Conservation (phyloP, 2,113 vertebrate species). For the Seriola dumerili region DNA sequence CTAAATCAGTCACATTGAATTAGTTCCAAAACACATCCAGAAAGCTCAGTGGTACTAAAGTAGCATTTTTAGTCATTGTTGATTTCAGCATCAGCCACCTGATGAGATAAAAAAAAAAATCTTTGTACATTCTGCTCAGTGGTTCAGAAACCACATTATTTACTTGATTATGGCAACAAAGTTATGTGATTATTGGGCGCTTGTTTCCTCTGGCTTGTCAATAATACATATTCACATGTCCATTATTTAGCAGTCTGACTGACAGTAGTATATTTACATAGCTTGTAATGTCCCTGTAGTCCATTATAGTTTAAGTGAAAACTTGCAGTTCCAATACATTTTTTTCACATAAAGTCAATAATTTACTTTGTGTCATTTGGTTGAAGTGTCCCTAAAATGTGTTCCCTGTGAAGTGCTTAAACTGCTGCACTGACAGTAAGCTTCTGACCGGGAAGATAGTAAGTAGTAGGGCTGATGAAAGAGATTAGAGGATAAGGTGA, state of each 20-base stretch:
- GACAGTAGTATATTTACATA: too few relatives aligned
- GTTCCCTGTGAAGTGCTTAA: conserved; percentile 9
- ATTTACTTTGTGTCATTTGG: neutral
- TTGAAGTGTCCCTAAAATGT: neutral
- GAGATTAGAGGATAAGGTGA: conserved; percentile 26
- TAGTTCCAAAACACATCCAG: neutral
- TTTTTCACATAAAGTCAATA: neutral
- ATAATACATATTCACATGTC: neutral
- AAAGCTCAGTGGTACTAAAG: neutral
- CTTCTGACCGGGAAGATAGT: conserved; percentile 13
- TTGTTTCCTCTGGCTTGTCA: neutral
- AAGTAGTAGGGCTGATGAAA: conserved; percentile 10
- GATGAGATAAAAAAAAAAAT: neutral
- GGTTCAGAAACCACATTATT: conserved; percentile 9
- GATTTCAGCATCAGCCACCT: neutral
- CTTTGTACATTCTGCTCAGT: neutral
- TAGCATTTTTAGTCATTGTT: neutral
- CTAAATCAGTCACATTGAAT: neutral
- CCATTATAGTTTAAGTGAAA: neutral
- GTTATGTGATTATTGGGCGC: neutral
- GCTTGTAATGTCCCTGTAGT: neutral
- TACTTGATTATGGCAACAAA: neutral
- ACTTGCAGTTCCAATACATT: neutral
- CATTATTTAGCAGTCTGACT: neutral
- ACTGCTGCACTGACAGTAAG: conserved; percentile 1